Evolutionary conservation across 2,888 invertebrate genomes (phyloP), one percentile per base, ranked within the genome.

Genomic region (Ornithoptera alexandrae): DNA sequence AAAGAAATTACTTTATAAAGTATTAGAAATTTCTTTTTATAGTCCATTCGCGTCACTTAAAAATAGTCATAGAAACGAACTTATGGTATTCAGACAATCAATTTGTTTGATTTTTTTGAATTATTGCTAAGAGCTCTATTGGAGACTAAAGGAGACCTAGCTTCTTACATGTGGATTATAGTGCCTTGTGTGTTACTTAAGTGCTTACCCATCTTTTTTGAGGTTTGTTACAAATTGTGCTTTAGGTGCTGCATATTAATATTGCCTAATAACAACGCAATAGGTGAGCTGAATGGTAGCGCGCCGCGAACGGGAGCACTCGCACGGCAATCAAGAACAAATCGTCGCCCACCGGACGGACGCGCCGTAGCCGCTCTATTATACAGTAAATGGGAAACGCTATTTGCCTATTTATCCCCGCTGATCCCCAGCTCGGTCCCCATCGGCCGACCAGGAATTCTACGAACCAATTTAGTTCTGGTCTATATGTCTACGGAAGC

Each of bases 341-440:
- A 80, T 77, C 77, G 77, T 69, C 74, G 76, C 73, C 75, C 81
- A 81, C 88, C 86, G 85, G 89, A 88, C 85, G 90, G 75, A 77
- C 71, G 70, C 74, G 67, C 63, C 80, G 82, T 81, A 85, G 82
- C 81, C 79, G 79, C 81, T 82, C 88, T 81, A 88, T 88, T 89
- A 88, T 80, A 81, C 85, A 77, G 84, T 85, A 89, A 89, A 89
- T 88, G 89, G 89, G 88, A 86, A 87, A 88, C 84, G 80, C 74
- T 79, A 79, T 86, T 85, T 81, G 86, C 82, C 87, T 87, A 86
- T 84, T 83, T 83, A 83, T 70, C 70, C 70, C 68, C 70, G 53
- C 77, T 70, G 71, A 74, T 78, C 79, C 86, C 86, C 85, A 81
- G 78, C 77, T 71, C 74, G 73, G 71, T 68, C 67, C 64, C 70